Base-by-base conservation (phyloP, 2,888 invertebrate genomes). In the Rhingia rostrata region DNA sequence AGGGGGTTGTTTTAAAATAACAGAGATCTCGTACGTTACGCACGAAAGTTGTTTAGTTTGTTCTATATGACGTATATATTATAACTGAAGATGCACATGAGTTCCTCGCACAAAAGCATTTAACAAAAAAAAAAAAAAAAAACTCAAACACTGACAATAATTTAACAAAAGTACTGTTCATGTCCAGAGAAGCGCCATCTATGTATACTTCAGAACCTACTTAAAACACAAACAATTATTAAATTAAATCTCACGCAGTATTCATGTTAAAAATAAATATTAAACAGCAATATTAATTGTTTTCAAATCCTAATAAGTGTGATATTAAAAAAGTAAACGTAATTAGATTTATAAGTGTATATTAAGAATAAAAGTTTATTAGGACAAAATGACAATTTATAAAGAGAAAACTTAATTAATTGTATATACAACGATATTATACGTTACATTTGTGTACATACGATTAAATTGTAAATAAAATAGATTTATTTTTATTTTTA, bases 251-350 rank as follows among this genome's bases (percentile, higher is more conserved):
- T 83, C 73, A 86, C 69, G 86, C 83, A 87, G 84, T 84, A 86
- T 78, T 86, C 75, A 81, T 79, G 66, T 81, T 60, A 74, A 73
- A 70, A 75, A 53, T 54, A 70, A 70, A 74, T 61, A 74, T 61
- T 30, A 74, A 86, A 69, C 53, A 75, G 81, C 85, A 85, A 81
- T 80, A 85, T 81, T 77, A 72, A 81, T 80, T 84, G 84, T 84
- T 84, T 84, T 84, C 80, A 87, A 88, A 90, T 90, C 90, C 90
- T 90, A 90, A 89, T 88, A 89, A 90, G 90, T 90, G 90, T 90
- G 90, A 90, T 90, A 90, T 90, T 90, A 90, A 90, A 84, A 80
- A 89, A 88, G 83, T 89, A 88, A 88, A 87, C 53, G 22, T 79
- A 85, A 77, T 56, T 77, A 37, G 67, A 86, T 53, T 49, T 78